A percentile compares a stretch with the other conserved stretches of the same genome.
Conservation (phyloP, 2,797 vertebrate species). For the Picus viridis region DNA sequence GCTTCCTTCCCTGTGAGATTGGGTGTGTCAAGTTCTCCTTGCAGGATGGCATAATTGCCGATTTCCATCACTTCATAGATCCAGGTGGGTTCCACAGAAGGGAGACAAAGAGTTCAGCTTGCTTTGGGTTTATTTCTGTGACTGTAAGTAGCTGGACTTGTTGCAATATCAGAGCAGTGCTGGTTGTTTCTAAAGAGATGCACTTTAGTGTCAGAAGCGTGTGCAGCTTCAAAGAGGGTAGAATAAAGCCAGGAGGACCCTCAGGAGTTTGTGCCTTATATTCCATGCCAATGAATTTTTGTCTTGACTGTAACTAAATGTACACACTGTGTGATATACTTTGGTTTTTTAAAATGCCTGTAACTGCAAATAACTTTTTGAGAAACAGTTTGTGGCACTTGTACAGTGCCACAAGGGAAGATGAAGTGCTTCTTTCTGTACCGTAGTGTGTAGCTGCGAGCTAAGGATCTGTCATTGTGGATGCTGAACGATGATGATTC, state of each 20-base stretch:
- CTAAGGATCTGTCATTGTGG: neutral
- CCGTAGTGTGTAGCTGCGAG: neutral
- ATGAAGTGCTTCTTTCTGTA: neutral
- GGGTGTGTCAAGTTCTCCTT: slow-evolving; percentile 81
- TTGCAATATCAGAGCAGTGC: neutral
- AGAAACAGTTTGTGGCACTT: neutral
- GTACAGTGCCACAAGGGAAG: neutral
- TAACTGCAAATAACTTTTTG: neutral
- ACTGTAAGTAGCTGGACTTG: neutral
- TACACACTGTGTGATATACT: neutral
- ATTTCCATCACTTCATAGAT: slow-evolving; percentile 82
- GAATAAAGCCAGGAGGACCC: neutral
- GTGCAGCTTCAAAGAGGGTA: neutral
- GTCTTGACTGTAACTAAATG: neutral
- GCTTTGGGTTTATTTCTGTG: neutral
- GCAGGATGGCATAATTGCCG: slow-evolving; percentile 73
- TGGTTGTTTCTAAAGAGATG: neutral
- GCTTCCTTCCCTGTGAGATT: slow-evolving; percentile 84
- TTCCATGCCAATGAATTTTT: neutral
- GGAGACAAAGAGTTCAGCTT: neutral
- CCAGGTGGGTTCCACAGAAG: slow-evolving; percentile 69
- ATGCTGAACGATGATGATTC: neutral
- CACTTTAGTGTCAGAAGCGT: neutral
- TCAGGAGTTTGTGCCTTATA: neutral
- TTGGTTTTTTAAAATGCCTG: neutral